Conservation (phyloP, 1,140 invertebrate genomes). For the Pararge aegeria region DNA sequence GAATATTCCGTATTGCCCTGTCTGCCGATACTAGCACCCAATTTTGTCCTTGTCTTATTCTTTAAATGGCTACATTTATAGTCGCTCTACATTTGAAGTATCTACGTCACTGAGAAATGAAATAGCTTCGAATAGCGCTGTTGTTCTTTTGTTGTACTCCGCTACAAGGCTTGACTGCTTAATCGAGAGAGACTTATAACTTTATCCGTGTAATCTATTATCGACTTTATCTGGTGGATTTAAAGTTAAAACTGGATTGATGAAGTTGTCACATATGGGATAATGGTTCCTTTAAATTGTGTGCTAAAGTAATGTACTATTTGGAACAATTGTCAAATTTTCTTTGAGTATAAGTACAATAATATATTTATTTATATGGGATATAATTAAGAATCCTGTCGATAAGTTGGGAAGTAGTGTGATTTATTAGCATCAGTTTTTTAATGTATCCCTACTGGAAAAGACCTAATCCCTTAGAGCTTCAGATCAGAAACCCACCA, state of each 20-base stretch:
- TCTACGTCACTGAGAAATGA: constrained; percentile 16
- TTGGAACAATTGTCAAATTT: constrained; percentile 15
- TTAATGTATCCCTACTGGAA: no score
- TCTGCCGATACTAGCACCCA: no score
- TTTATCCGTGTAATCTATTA: neutral
- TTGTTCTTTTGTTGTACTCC: constrained; percentile 31
- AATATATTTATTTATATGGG: no score
- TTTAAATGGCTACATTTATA: neutral
- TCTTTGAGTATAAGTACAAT: neutral
- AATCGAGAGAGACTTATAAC: constrained; percentile 26
- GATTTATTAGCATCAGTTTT: no score
- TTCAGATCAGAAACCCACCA: no score
- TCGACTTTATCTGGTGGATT: neutral
- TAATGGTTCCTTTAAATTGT: neutral
- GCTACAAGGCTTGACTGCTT: constrained; percentile 25
- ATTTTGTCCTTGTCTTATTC: no score
- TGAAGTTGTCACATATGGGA: neutral
- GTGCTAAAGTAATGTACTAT: constrained; percentile 7
- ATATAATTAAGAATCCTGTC: no score
- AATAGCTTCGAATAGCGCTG: constrained; percentile 26
- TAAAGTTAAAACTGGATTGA: constrained; percentile 8
- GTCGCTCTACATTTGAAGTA: neutral
- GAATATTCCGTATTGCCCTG: no score
- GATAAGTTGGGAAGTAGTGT: no score
- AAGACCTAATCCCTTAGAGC: no score